Conservation (phyloP, 1,140 invertebrate genomes). For the Heliconius eleuchia region DNA sequence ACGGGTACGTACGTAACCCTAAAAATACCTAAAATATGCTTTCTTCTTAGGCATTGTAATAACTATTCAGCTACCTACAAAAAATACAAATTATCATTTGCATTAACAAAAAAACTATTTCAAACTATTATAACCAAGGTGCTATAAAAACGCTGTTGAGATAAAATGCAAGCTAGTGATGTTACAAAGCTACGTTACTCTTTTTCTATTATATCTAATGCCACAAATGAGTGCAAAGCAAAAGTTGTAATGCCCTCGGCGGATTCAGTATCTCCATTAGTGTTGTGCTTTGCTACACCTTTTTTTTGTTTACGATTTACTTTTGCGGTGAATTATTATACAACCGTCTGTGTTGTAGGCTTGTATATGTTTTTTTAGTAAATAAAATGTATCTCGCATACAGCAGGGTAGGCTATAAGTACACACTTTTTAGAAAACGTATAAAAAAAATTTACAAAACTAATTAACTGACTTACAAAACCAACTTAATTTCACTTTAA, state of each 20-base stretch:
- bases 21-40: too few relatives aligned
- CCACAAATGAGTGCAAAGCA: slow-evolving; percentile 29
- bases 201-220: slow-evolving; percentile 25
- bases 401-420: too few relatives aligned
- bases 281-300: slow-evolving; percentile 10
- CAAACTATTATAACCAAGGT: not conserved
- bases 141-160: not conserved
- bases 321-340: slow-evolving; percentile 7
- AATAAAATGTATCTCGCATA: too few relatives aligned
- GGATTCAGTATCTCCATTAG: slow-evolving; percentile 26
- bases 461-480: too few relatives aligned
- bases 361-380: too few relatives aligned
- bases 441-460: too few relatives aligned
- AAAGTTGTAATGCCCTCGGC: slow-evolving; percentile 29
- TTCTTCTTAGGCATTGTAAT: too few relatives aligned
- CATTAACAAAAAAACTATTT: not conserved
- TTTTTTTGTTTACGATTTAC: slow-evolving; percentile 12
- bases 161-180: slow-evolving; percentile 18
- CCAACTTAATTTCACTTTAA: too few relatives aligned
- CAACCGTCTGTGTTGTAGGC: not conserved
- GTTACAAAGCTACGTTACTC: slow-evolving; percentile 21
- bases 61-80: too few relatives aligned
- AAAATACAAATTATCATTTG: not conserved
- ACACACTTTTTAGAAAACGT: too few relatives aligned
- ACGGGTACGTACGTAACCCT: too few relatives aligned